Evolutionary conservation across 1,140 invertebrate species (phyloP), one percentile per base, ranked within the genome.

Genomic region (Lordiphosa mommai): DNA sequence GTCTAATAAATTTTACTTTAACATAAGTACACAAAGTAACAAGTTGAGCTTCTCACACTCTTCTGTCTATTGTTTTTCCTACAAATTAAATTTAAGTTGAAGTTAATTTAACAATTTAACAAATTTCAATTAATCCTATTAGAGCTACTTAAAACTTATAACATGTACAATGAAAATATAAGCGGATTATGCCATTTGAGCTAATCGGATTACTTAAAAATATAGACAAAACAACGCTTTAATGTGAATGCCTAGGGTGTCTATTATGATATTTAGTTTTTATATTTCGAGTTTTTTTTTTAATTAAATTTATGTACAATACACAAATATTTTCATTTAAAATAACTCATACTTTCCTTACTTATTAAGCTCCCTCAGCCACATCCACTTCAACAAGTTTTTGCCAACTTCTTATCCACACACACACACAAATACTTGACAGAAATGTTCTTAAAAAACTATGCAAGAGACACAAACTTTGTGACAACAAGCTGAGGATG

Each of bases 121-220:
- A 14, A 38, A 12, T 60, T 27, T 40, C 9, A 12, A 9, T 10
- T 56, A 47, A 61, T 55, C 58, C 58, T 47, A 36, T 61, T 47
- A 20, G 27, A 34, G 7, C 12, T 49, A 40, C 36, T 56, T 41
- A 47, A 55, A 47, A 41, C 33, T 33, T 29, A 32, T 55, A 47
- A 32, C 36, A 46, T 23, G 14, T 8, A 32, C 53, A 37, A 37
- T 57, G 2, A 29, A 50, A 57, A 38, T 50, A 23, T 57, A 57
- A 57, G 49, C 8, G 27, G 32, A 29, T 48, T 49, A 36, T 9
- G n/a, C 16, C 5, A 30, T 61, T 27, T 20, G 8, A 47, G 30
- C 10, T 40, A 56, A 61, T 46, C 34, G 41, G 51, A 61, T 56
- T 61, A 47, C 3, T n/a, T n/a, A 2, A 6, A 12, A 14, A 30